Evolutionary conservation across 2,797 vertebrate species (phyloP).

Genomic region (Menidia menidia): DNA sequence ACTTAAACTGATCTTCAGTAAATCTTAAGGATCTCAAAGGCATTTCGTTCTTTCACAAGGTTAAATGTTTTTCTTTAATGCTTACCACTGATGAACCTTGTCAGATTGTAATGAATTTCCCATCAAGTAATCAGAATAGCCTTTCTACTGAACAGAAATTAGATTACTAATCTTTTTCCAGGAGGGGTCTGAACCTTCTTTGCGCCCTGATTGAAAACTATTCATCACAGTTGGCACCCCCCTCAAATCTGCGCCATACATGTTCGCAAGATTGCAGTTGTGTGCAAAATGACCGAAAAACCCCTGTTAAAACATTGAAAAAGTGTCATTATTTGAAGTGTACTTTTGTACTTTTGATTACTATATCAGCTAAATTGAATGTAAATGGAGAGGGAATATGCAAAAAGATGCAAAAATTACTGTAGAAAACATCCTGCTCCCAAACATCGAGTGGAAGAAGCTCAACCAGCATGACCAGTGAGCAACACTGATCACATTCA

Average conservation of each 20-base stretch:
- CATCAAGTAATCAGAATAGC: conserved; percentile 51
- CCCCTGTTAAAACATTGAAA: neutral
- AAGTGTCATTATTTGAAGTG: neutral
- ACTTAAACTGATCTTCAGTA: conserved; percentile 26
- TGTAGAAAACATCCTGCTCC: neutral
- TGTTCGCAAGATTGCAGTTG: conserved; percentile 8
- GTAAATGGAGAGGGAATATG: too few relatives aligned
- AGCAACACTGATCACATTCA: conserved; percentile 18
- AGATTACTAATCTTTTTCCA: conserved; percentile 60
- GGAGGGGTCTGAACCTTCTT: conserved; percentile 75
- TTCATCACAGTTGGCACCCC: conserved; percentile 75
- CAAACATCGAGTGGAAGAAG: conserved; percentile 9
- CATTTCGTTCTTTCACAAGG: conserved; percentile 55
- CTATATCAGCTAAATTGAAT: too few relatives aligned
- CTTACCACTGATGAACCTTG: conserved; percentile 50
- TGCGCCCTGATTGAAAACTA: conserved; percentile 76
- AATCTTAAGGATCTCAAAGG: conserved; percentile 54
- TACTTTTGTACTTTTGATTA: neutral
- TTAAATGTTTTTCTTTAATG: conserved; percentile 31
- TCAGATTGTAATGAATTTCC: conserved; percentile 68
- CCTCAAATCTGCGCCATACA: conserved; percentile 7
- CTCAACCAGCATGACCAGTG: conserved; percentile 1
- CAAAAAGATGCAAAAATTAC: too few relatives aligned
- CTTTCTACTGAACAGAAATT: conserved; percentile 70
- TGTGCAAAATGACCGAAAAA: neutral